phyloP scores from a whole-genome alignment of 2,113 vertebrate genomes.

The Tricholaema leucomelas region DNA sequence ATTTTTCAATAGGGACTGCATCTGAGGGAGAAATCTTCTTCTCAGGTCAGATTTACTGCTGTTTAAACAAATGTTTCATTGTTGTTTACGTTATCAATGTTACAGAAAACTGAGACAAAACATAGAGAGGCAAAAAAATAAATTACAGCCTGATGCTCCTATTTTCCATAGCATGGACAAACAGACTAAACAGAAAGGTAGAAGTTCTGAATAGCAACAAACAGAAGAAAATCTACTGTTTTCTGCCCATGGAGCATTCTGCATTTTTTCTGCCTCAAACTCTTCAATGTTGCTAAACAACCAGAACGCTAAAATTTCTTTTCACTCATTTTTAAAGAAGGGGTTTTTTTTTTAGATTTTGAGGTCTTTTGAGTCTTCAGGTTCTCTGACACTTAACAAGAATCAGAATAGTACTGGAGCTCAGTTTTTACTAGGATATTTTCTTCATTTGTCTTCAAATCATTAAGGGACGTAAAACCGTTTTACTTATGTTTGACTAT shows the following conservation, averaged over 20 bases:
- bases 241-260: not conserved
- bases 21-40: not conserved
- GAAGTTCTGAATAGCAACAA: not conserved
- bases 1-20: not conserved
- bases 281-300: not conserved
- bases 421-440: not conserved
- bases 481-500: not conserved
- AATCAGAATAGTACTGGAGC: not conserved
- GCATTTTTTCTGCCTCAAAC: not conserved
- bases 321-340: not conserved
- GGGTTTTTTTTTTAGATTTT: too few relatives aligned
- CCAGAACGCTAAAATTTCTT: not conserved
- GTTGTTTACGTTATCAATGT: accelerated
- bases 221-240: not conserved
- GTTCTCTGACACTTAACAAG: not conserved
- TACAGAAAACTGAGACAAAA: not conserved
- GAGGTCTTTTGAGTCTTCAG: not conserved
- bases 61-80: not conserved
- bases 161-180: not conserved
- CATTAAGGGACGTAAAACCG: not conserved
- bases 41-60: not conserved
- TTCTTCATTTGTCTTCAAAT: not conserved
- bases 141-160: not conserved
- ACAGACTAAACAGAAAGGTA: not conserved
- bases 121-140: not conserved